Conservation (phyloP, 2,113 vertebrate species). For the Apodemus speciosus region DNA sequence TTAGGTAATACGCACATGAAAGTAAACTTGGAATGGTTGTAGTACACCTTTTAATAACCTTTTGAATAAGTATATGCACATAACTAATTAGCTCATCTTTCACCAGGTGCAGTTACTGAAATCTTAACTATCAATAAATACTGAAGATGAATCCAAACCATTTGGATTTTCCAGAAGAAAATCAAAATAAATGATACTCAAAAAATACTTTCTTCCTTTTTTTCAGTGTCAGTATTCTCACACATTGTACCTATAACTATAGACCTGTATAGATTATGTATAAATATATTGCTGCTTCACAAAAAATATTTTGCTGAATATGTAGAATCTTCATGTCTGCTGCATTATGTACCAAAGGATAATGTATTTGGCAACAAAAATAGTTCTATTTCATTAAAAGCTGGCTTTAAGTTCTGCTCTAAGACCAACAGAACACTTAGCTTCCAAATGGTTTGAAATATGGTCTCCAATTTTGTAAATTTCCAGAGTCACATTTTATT, state of each 20-base stretch:
- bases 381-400: slow-evolving; percentile 52
- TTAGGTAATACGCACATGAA: neutral
- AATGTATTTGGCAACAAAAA: slow-evolving; percentile 66
- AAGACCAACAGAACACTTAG: neutral
- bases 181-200: slow-evolving; percentile 39
- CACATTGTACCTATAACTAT: slow-evolving; percentile 44
- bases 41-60: neutral
- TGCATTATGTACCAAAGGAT: slow-evolving; percentile 18
- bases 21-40: slow-evolving; percentile 11
- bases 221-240: slow-evolving; percentile 42
- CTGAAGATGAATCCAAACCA: slow-evolving; percentile 38
- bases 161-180: slow-evolving; percentile 35
- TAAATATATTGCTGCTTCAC: slow-evolving; percentile 52
- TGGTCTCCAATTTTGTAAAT: slow-evolving; percentile 31
- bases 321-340: neutral
- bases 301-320: slow-evolving; percentile 52
- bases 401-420: neutral
- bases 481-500: slow-evolving; percentile 12
- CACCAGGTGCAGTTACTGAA: neutral
- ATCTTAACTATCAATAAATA: slow-evolving; percentile 55
- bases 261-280: slow-evolving; percentile 54
- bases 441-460: slow-evolving; percentile 35
- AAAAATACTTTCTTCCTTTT: slow-evolving; percentile 42
- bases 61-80: slow-evolving; percentile 24
- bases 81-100: slow-evolving; percentile 25